Base-by-base conservation (phyloP, 2,113 vertebrate genomes). In the Hippopotamus amphibius region DNA sequence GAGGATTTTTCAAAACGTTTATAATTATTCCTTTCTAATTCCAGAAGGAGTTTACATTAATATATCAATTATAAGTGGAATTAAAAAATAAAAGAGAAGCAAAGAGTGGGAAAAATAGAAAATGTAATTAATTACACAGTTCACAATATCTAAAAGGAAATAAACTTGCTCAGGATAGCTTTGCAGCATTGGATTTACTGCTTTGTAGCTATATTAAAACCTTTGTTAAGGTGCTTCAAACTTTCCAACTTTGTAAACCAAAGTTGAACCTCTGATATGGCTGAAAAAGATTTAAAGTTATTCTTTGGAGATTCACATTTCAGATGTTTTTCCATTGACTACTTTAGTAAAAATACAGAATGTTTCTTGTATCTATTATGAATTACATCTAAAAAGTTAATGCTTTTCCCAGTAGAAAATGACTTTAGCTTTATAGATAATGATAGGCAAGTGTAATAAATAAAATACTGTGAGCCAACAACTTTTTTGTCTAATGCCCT, bases 361-460 rank as follows among this genome's bases (percentile, higher is more conserved):
- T 80, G 17, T 93, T 97, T 91, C 21, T 53, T 79, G 1, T 84
- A 83, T 69, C 19, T 68, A 76, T 84, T 90, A 16, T 86, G 26
- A 86, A 43, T 94, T 93, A 90, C 61, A 72, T 89, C 57, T 68
- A 88, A 65, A 85, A 97, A 96, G n/a, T n/a, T 87, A 55, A 82
- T 59, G 28, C 79, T 96, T 97, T 93, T 96, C 33, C 57, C 94
- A 68, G 33, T 84, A 74, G 41, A 71, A 93, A 81, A 87, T 93
- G 57, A 77, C 68, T 81, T 90, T 91, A 86, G 37, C 6, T 79
- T 69, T 94, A 33, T 46, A 71, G 41, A 46, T 68, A 96, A 94
- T 84, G 55, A 95, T 80, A 82, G 28, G 16, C 50, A 93, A 91
- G 12, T 93, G 3, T 59, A 93, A 71, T 92, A 92, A 82, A 86